Evolutionary conservation across 2,888 invertebrate genomes (phyloP).

Genomic region (Pemphredon lugubris): DNA sequence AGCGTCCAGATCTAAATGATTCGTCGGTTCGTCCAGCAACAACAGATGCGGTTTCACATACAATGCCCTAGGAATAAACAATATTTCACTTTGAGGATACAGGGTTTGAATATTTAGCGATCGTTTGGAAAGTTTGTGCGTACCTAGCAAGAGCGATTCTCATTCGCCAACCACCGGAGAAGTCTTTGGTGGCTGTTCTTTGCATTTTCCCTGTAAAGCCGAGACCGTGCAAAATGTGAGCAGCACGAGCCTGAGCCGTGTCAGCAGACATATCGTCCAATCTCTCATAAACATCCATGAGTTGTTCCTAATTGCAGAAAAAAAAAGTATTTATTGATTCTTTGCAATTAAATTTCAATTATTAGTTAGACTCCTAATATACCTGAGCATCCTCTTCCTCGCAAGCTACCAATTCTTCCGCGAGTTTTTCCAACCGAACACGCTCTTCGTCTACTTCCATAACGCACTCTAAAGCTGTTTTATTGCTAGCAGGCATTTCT

Average conservation of each 20-base stretch:
- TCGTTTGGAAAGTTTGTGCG: conserved; percentile 45
- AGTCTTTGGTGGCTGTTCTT: conserved; percentile 91
- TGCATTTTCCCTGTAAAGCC: conserved; percentile 96
- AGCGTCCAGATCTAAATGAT: conserved; percentile 99
- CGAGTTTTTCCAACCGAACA: conserved; percentile 93
- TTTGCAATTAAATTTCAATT: too few species aligned
- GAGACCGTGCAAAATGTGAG: conserved; percentile 96
- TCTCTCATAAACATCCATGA: conserved; percentile 98
- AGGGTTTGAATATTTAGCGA: background rate
- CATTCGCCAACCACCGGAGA: conserved; percentile 99
- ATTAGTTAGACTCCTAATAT: background rate
- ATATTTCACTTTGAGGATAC: background rate
- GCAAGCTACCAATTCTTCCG: conserved; percentile 92
- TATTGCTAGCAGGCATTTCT: conserved; percentile 99
- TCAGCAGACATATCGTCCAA: conserved; percentile 98
- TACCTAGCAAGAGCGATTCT: conserved; percentile 94
- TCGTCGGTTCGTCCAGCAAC: conserved; percentile 98
- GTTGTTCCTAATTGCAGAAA: conserved; percentile 86
- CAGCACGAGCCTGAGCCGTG: conserved; percentile 96
- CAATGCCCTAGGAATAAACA: conserved; percentile 85
- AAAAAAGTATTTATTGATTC: too few species aligned
- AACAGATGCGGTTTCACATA: conserved; percentile 98
- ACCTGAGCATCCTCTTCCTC: conserved; percentile 89
- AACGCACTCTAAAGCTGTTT: conserved; percentile 96
- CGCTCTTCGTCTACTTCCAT: conserved; percentile 99